Conservation (phyloP, 2,113 vertebrate genomes). For the Misgurnus mizolepis region DNA sequence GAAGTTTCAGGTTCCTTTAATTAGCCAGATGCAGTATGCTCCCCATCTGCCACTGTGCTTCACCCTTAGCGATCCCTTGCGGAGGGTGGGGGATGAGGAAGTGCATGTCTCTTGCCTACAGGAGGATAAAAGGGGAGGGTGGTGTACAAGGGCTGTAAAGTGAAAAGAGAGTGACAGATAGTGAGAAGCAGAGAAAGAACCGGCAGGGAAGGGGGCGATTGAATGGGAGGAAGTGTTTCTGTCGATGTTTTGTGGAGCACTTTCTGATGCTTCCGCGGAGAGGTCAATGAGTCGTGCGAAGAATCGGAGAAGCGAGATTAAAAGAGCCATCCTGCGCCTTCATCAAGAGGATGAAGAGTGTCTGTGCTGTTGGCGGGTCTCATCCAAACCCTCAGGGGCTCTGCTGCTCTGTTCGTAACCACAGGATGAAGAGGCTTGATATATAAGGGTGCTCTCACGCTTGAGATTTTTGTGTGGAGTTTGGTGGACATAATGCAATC, state of each 20-base stretch:
- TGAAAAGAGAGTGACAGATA: slow-evolving; percentile 17
- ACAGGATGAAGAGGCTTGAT: no score
- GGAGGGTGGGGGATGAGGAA: slow-evolving; percentile 8
- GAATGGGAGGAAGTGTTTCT: slow-evolving; percentile 39
- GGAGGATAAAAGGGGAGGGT: slow-evolving; percentile 11
- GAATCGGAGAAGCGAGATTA: slow-evolving; percentile 1
- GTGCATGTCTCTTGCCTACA: slow-evolving; percentile 1
- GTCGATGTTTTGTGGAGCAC: slow-evolving; percentile 27
- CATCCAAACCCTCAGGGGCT: neutral
- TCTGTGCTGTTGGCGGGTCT: neutral
- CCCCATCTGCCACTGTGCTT: slow-evolving; percentile 52
- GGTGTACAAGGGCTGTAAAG: slow-evolving; percentile 27
- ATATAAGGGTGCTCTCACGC: no score
- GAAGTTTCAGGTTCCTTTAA: slow-evolving; percentile 54
- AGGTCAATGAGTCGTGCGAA: neutral
- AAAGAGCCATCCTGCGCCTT: slow-evolving; percentile 12
- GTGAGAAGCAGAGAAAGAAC: neutral
- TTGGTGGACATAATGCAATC: no score
- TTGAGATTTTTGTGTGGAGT: no score
- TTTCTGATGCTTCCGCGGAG: slow-evolving; percentile 5
- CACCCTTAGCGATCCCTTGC: slow-evolving; percentile 27
- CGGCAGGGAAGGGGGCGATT: neutral
- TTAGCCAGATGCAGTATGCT: slow-evolving; percentile 50
- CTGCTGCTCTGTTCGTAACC: neutral
- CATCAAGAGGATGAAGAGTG: slow-evolving; percentile 13